These are phyloP conservation scores for Ommatoiulus sabulosus DNA, from an alignment of 2,888 invertebrate genomes.

Conservation along the genomic window DNA sequence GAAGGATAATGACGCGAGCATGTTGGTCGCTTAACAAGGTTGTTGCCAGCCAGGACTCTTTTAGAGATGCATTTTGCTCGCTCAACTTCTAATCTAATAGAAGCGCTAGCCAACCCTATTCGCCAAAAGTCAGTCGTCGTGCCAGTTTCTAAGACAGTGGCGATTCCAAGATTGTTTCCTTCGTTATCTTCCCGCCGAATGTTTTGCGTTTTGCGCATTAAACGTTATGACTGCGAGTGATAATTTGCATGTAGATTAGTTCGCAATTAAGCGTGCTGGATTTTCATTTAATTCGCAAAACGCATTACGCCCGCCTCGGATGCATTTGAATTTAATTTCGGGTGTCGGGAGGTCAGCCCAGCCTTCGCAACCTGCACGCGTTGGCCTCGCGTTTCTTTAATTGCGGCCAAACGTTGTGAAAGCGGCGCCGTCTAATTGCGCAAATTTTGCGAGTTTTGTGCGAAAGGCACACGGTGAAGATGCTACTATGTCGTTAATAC, in stretches of 20 bases:
- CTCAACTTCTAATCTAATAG: conserved; percentile 35
- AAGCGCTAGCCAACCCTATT: not conserved
- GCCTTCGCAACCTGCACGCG: not conserved
- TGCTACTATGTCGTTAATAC: not conserved
- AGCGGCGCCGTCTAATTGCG: conserved; percentile 5
- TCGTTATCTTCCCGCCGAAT: not conserved
- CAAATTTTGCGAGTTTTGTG: not conserved
- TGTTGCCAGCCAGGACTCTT: conserved; percentile 14
- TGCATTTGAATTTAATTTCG: conserved; percentile 43
- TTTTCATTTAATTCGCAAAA: conserved; percentile 40
- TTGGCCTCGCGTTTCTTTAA: not conserved
- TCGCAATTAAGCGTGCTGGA: conserved; percentile 40
- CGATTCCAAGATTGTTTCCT: not conserved
- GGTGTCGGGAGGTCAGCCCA: conserved; percentile 11
- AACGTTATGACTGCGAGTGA: conserved; percentile 40
- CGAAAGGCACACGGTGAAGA: not conserved
- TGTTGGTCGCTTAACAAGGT: conserved; percentile 36
- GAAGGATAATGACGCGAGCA: conserved; percentile 25
- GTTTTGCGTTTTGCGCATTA: conserved; percentile 28
- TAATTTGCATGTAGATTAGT: conserved; percentile 43
- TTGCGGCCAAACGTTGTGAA: conserved; percentile 7
- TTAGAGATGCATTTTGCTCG: conserved; percentile 26
- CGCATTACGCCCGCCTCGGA: conserved; percentile 2
- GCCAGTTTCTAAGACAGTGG: not conserved
- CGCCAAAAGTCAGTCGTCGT: not conserved